A percentile compares a stretch with the other conserved stretches of the same genome.
phyloP scores from a whole-genome alignment of 64 coral and sea anemone genomes.

The Montipora cactus region DNA sequence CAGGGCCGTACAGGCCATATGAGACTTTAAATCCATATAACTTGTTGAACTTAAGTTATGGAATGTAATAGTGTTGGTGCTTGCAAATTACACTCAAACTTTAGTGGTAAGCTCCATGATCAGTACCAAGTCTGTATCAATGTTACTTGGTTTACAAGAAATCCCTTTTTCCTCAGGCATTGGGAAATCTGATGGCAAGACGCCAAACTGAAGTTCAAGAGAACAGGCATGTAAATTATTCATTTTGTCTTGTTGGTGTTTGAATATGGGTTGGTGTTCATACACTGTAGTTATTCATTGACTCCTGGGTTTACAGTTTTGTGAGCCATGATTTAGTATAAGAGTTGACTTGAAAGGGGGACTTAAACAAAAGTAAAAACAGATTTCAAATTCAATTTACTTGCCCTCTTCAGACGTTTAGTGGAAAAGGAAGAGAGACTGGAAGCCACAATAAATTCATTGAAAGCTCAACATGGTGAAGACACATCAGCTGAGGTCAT shows the following conservation, averaged over 20 bases:
- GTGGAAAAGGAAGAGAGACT: conserved; percentile 89
- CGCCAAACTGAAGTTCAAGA: conserved; percentile 69
- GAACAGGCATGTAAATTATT: conserved; percentile 38
- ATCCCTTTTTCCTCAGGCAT: conserved; percentile 23
- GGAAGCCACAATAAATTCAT: conserved; percentile 75
- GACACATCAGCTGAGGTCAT: conserved; percentile 82
- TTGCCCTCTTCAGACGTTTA: conserved; percentile 65
- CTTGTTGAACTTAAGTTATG: too few species aligned
- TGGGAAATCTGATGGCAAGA: conserved; percentile 87
- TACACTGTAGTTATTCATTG: too few species aligned
- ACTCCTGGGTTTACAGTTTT: too few species aligned
- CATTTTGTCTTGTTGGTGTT: background rate
- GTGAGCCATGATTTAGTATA: too few species aligned
- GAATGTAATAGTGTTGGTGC: too few species aligned
- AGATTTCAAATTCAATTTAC: background rate
- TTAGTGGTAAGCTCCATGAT: too few species aligned
- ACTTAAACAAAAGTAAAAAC: background rate
- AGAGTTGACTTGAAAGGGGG: background rate
- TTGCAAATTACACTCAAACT: too few species aligned
- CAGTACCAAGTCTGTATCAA: background rate
- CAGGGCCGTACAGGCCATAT: too few species aligned
- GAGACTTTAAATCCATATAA: too few species aligned
- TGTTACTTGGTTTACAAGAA: background rate
- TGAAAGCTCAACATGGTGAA: conserved; percentile 85
- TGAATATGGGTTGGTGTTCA: too few species aligned